A percentile compares a stretch with the other conserved stretches of the same genome.
Conservation (phyloP, 1,140 invertebrate genomes). For the Theocolax elegans region DNA sequence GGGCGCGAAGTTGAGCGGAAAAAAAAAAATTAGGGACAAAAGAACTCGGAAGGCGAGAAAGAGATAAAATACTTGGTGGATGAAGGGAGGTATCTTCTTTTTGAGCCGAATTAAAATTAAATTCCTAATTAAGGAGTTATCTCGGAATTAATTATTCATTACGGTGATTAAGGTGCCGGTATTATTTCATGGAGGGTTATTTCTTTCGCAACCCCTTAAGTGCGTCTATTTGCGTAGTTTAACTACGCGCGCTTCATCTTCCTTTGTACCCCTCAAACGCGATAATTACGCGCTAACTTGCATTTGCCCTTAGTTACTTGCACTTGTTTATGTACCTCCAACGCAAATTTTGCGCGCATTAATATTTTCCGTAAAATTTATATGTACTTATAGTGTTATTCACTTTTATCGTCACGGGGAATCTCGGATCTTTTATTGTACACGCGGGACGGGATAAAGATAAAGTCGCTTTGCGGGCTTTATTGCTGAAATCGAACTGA, state of each 20-base stretch:
- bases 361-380: no score
- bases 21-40: not conserved
- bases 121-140: conserved; percentile 1
- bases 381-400: no score
- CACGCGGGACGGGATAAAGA: no score
- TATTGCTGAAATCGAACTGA: not conserved
- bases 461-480: not conserved
- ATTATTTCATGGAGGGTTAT: no score
- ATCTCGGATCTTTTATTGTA: no score
- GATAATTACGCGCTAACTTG: not conserved
- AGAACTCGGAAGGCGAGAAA: not conserved
- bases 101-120: not conserved
- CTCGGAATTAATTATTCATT: conserved; percentile 1
- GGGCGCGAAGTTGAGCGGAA: not conserved
- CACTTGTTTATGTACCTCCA: no score
- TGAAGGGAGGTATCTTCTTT: not conserved
- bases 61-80: no score
- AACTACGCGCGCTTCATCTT: no score
- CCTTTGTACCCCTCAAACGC: no score
- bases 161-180: not conserved
- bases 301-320: no score
- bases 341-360: no score
- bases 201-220: not conserved
- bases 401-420: no score
- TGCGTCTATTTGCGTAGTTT: not conserved